Percentiles rank a stretch among this genome's conserved stretches.
Evolutionary conservation across 92 coral and sea anemone genomes (phyloP).

Genomic region (Anthopleura xanthogrammica): DNA sequence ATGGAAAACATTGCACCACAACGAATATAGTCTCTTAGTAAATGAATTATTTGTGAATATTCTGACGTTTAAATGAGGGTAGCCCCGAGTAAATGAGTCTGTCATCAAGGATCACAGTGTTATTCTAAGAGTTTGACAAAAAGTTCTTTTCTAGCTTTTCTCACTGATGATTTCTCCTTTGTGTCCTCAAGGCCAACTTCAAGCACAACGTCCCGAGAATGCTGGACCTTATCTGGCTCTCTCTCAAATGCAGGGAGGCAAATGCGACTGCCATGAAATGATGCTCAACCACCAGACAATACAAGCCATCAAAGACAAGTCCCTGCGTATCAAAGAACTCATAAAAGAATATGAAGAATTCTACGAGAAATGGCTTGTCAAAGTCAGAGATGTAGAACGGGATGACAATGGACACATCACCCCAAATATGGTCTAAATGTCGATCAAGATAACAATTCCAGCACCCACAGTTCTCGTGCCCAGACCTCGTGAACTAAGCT

Average conservation of each 20-base stretch:
- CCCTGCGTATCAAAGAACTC: constrained; percentile 73
- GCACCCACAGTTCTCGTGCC: neutral
- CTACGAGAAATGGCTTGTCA: constrained; percentile 83
- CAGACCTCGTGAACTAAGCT: neutral
- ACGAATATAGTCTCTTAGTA: no score
- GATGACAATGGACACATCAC: constrained; percentile 74
- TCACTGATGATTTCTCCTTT: no score
- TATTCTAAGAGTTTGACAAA: neutral
- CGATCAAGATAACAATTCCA: neutral
- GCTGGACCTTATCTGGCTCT: constrained; percentile 46
- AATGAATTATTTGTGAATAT: no score
- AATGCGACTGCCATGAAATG: constrained; percentile 88
- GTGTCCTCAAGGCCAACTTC: constrained; percentile 27
- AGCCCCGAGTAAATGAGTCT: no score
- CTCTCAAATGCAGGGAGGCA: constrained; percentile 46
- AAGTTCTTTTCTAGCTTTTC: no score
- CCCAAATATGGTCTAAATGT: constrained; percentile 71
- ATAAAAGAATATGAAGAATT: constrained; percentile 89
- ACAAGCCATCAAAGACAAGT: constrained; percentile 77
- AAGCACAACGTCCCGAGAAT: constrained; percentile 27
- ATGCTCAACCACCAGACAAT: constrained; percentile 74
- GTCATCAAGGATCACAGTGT: no score
- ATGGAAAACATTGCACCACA: no score
- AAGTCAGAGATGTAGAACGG: constrained; percentile 70
- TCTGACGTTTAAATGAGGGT: no score